Conservation (phyloP, 2,797 vertebrate species). For the Myotis daubentonii region DNA sequence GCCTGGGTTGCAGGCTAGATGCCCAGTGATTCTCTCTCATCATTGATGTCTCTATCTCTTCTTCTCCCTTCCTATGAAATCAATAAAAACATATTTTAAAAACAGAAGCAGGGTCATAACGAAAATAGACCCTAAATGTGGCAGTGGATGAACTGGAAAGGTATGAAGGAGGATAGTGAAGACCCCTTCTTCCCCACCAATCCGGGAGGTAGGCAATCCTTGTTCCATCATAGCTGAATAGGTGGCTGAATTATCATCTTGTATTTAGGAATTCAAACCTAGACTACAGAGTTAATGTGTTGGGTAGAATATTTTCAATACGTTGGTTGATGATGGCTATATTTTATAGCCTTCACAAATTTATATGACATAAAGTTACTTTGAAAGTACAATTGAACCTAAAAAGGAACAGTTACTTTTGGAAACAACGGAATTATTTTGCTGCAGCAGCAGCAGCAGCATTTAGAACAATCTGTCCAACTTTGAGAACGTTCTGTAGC, state of each 20-base stretch:
- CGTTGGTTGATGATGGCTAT: background rate
- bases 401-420: background rate
- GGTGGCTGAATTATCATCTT: background rate
- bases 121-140: background rate
- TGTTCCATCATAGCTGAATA: background rate
- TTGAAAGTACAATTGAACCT: background rate
- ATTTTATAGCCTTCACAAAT: background rate
- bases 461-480: background rate
- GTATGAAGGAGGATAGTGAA: background rate
- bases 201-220: background rate
- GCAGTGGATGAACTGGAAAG: background rate
- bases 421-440: background rate
- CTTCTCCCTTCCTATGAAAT: too few relatives aligned
- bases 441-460: background rate
- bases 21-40: too few relatives aligned
- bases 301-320: background rate
- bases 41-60: too few relatives aligned
- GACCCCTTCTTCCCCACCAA: rapidly evolving
- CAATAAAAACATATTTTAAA: too few relatives aligned
- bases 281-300: background rate
- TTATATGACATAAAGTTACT: background rate
- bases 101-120: background rate
- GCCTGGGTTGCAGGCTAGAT: too few relatives aligned
- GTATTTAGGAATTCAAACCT: background rate
- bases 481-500: background rate